These are phyloP conservation scores for Rhinichthys osculus DNA, from an alignment of 2,797 vertebrate species.

Conservation along the genomic window DNA sequence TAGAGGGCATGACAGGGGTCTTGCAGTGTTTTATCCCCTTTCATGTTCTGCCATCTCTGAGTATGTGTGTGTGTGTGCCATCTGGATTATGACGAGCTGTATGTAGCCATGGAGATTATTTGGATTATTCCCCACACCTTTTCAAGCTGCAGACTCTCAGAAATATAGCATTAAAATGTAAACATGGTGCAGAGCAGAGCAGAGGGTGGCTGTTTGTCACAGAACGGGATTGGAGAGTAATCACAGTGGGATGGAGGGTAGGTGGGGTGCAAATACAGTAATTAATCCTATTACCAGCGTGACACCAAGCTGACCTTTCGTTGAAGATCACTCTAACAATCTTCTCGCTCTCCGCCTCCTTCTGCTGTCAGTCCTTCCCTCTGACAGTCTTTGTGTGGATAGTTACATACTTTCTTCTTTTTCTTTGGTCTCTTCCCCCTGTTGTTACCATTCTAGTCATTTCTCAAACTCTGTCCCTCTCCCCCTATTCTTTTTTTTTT, in stretches of 20 bases:
- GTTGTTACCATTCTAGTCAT: background rate
- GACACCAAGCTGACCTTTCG: slow-evolving; percentile 53
- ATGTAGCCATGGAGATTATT: background rate
- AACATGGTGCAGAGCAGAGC: background rate
- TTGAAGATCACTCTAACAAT: slow-evolving; percentile 21
- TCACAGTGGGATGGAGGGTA: slow-evolving; percentile 1
- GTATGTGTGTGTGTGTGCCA: slow-evolving; percentile 19
- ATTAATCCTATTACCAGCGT: slow-evolving; percentile 54
- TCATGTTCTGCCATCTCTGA: slow-evolving; percentile 23
- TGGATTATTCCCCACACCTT: slow-evolving; percentile 28
- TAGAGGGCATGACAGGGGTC: background rate
- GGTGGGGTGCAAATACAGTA: slow-evolving; percentile 41
- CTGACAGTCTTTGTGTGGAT: background rate
- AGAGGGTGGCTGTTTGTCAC: slow-evolving; percentile 9
- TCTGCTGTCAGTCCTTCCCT: background rate
- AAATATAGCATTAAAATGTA: slow-evolving; percentile 1
- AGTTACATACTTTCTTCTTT: background rate
- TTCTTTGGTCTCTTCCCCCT: background rate
- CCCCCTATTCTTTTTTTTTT: background rate
- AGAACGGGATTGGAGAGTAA: slow-evolving; percentile 9
- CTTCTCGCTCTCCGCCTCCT: background rate
- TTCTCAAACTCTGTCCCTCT: background rate
- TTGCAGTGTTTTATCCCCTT: background rate
- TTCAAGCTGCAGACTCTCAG: slow-evolving; percentile 27
- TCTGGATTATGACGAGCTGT: slow-evolving; percentile 3